Percentiles rank a stretch among this genome's conserved stretches.
phyloP scores from a whole-genome alignment of 2,888 invertebrate species.

The Gari tellinella region DNA sequence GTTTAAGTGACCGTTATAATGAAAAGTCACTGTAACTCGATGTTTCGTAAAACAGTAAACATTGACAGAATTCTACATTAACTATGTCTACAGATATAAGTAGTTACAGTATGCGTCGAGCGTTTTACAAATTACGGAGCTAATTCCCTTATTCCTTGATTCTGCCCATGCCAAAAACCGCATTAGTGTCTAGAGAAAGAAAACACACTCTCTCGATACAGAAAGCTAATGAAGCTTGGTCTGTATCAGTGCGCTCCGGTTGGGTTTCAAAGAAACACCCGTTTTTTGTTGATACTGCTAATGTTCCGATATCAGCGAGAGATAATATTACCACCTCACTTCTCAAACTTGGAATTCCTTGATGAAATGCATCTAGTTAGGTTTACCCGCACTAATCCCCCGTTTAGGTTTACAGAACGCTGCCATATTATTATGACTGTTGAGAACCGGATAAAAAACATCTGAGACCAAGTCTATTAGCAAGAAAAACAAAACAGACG shows the following conservation, averaged over 20 bases:
- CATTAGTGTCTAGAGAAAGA: conserved; percentile 39
- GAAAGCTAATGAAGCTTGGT: conserved; percentile 29
- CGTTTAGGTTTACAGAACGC: conserved; percentile 19
- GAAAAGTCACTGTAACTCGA: no score
- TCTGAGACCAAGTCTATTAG: not conserved
- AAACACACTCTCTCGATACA: conserved; percentile 34
- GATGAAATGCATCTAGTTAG: not conserved
- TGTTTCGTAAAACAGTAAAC: no score
- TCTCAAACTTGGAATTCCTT: not conserved
- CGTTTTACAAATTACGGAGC: not conserved
- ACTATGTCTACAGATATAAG: no score
- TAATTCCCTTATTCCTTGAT: conserved; percentile 6
- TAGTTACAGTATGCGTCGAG: not conserved
- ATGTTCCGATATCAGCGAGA: conserved; percentile 30
- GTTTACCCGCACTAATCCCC: conserved; percentile 12
- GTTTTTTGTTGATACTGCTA: conserved; percentile 35
- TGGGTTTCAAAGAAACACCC: conserved; percentile 46
- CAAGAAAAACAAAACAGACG: conserved; percentile 6
- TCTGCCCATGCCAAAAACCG: conserved; percentile 22
- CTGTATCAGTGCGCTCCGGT: conserved; percentile 38
- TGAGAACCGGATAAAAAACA: conserved; percentile 5
- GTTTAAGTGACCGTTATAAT: no score
- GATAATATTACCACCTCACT: conserved; percentile 33
- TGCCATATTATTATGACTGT: conserved; percentile 29
- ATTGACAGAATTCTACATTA: no score